phyloP scores from a whole-genome alignment of 1,140 invertebrate species.

The Drepana arcuata region DNA sequence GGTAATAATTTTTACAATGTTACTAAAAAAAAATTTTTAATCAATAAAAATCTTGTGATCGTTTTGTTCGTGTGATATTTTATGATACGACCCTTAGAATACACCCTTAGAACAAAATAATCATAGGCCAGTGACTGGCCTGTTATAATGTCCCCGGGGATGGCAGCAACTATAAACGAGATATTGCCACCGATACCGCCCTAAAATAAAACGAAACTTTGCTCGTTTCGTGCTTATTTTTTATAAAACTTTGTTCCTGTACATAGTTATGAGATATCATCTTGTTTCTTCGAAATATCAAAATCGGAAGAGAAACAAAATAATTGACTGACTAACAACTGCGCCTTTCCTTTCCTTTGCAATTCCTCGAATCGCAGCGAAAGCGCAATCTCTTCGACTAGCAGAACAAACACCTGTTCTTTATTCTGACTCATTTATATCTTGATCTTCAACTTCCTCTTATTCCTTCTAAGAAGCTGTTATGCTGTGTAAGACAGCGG shows the following conservation, averaged over 20 bases:
- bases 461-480: too few species aligned
- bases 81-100: slow-evolving; percentile 18
- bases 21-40: neutral
- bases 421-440: too few species aligned
- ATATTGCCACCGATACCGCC: slow-evolving; percentile 36
- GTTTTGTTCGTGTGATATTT: neutral
- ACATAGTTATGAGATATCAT: slow-evolving; percentile 2
- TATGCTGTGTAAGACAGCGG: too few species aligned
- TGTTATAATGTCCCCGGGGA: slow-evolving; percentile 51
- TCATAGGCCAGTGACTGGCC: slow-evolving; percentile 62
- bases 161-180: slow-evolving; percentile 53
- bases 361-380: too few species aligned
- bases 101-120: slow-evolving; percentile 43
- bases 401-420: too few species aligned
- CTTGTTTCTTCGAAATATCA: too few species aligned
- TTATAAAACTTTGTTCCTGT: slow-evolving; percentile 9
- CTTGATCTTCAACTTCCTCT: too few species aligned
- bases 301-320: too few species aligned
- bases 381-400: too few species aligned
- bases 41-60: neutral
- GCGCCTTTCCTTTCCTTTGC: too few species aligned
- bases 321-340: too few species aligned
- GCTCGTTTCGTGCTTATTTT: slow-evolving; percentile 44
- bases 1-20: neutral
- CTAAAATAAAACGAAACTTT: slow-evolving; percentile 28